Conservation (phyloP, 2,113 vertebrate species). For the Trachemys scripta region DNA sequence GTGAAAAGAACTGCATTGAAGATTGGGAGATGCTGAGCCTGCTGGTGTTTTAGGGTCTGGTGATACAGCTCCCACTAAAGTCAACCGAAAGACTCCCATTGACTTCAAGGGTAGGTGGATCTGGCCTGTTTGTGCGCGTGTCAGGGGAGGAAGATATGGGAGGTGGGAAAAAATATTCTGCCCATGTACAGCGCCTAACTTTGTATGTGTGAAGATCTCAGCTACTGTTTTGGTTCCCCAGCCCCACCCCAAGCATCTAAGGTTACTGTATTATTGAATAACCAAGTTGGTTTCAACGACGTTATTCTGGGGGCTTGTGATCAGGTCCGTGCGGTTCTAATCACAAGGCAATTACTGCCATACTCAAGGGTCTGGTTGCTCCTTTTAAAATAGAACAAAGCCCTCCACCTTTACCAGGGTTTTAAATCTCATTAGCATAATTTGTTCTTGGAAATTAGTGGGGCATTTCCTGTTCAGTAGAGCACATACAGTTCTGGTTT, state of each 20-base stretch:
- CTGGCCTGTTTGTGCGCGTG: accelerated
- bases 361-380: conserved; percentile 44
- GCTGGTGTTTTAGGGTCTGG: neutral
- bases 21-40: too few species aligned
- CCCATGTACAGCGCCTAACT: conserved; percentile 38
- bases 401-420: conserved; percentile 31
- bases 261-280: conserved; percentile 43
- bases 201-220: conserved; percentile 1
- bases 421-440: conserved; percentile 64
- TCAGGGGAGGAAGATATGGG: neutral
- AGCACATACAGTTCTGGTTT: neutral
- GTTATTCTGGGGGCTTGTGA: neutral
- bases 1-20: too few species aligned
- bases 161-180: neutral
- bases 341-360: conserved; percentile 48
- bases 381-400: conserved; percentile 10
- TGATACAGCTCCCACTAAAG: neutral
- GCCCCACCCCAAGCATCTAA: conserved; percentile 24
- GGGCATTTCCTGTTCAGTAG: neutral
- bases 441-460: neutral
- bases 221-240: conserved; percentile 51
- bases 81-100: neutral
- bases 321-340: conserved; percentile 37
- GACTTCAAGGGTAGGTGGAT: neutral
- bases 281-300: neutral